A percentile compares a stretch with the other conserved stretches of the same genome.
phyloP scores from a whole-genome alignment of 2,797 vertebrate genomes.

The Bryconaethiops microstoma region DNA sequence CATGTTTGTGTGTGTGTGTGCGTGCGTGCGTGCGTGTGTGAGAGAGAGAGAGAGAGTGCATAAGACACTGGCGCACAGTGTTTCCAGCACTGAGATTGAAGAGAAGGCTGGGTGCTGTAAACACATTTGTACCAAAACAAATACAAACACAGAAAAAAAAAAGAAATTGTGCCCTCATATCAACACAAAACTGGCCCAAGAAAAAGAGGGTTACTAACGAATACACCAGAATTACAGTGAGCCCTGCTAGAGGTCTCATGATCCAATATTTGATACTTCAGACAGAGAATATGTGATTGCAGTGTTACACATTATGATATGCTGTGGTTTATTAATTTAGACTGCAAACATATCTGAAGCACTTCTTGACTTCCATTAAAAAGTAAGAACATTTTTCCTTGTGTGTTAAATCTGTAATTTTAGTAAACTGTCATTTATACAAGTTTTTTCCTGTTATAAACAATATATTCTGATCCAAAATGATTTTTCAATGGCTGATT shows the following conservation, averaged over 20 bases:
- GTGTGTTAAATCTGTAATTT: too few species aligned
- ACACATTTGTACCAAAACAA: background rate
- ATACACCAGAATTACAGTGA: background rate
- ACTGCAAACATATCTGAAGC: too few species aligned
- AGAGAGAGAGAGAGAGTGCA: background rate
- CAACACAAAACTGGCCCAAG: background rate
- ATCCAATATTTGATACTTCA: background rate
- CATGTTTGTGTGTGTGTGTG: background rate
- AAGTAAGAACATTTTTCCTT: too few species aligned
- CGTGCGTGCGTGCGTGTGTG: too few species aligned
- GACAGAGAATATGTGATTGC: too few species aligned
- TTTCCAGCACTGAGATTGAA: background rate
- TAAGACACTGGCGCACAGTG: background rate
- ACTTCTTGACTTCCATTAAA: too few species aligned
- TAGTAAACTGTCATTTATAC: too few species aligned
- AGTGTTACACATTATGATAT: too few species aligned
- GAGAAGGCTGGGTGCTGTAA: background rate
- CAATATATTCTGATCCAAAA: too few species aligned
- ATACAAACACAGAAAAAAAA: slow-evolving; percentile 24
- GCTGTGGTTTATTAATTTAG: background rate
- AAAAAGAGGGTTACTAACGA: background rate
- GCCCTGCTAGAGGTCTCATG: background rate
- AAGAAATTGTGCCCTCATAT: slow-evolving; percentile 10
- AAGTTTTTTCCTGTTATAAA: too few species aligned
- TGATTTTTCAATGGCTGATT: too few species aligned